These are phyloP conservation scores for Cephus sareptanus DNA, from an alignment of 2,888 invertebrate species.

Conservation along the genomic window DNA sequence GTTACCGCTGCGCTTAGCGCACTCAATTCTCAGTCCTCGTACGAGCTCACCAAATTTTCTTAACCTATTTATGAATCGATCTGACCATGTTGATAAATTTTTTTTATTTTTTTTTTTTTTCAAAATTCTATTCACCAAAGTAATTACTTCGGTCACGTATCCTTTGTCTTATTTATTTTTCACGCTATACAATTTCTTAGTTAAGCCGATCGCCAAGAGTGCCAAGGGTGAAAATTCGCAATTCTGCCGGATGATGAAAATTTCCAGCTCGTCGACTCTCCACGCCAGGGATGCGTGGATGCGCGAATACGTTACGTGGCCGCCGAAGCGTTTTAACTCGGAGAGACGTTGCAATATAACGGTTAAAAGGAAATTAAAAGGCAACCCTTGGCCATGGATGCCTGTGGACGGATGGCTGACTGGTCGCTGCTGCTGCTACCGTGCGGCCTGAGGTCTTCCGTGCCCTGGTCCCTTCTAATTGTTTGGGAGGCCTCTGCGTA, in stretches of 20 bases:
- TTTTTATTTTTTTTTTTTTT: no score
- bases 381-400: constrained; percentile 37
- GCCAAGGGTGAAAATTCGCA: neutral
- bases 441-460: neutral
- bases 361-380: constrained; percentile 55
- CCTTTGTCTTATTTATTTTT: neutral
- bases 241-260: neutral
- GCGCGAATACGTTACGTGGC: constrained; percentile 28
- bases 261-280: neutral
- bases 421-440: constrained; percentile 22
- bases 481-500: constrained; percentile 50
- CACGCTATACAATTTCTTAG: neutral
- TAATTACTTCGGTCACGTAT: neutral
- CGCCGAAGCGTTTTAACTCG: constrained; percentile 48
- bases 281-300: neutral
- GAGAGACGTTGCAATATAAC: constrained; percentile 57
- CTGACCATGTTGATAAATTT: neutral
- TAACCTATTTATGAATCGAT: neutral
- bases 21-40: neutral
- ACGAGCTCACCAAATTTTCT: neutral
- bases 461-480: constrained; percentile 51
- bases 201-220: no score
- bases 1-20: neutral
- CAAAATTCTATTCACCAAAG: neutral
- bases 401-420: constrained; percentile 19